A percentile compares a stretch with the other conserved stretches of the same genome.
Conservation (phyloP, 2,113 vertebrate genomes). For the Elanoides forficatus region DNA sequence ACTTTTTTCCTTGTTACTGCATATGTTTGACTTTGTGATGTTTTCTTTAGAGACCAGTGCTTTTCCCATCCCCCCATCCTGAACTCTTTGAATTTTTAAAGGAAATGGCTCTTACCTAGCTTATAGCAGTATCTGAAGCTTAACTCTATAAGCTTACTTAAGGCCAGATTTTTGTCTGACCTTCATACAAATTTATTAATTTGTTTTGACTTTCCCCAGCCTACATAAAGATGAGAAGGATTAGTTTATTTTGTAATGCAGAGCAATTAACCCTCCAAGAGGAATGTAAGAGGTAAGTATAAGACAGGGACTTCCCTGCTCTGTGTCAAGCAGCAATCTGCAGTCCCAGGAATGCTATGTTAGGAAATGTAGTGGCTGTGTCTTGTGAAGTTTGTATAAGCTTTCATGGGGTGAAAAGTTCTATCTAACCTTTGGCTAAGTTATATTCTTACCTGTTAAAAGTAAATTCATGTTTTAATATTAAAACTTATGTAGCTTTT, state of each 20-base stretch:
- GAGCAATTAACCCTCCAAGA: not conserved
- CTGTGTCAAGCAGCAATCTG: not conserved
- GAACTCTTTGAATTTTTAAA: not conserved
- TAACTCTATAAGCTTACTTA: not conserved
- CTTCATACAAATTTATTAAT: not conserved
- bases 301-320: not conserved
- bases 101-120: not conserved
- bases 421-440: not conserved
- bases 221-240: slow-evolving; percentile 11
- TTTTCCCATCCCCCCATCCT: not conserved
- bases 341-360: not conserved
- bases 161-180: slow-evolving; percentile 18
- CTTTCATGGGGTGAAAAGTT: not conserved
- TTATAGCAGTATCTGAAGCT: not conserved
- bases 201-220: slow-evolving; percentile 14
- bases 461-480: not conserved
- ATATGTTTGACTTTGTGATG: not conserved
- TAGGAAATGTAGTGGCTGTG: not conserved
- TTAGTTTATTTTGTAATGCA: not conserved
- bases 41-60: not conserved
- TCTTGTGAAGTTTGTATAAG: not conserved
- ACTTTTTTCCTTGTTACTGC: not conserved
- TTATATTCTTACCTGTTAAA: not conserved
- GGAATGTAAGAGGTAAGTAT: not conserved
- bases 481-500: not conserved